These are phyloP conservation scores for Parthenolecanium corni DNA, from an alignment of 2,888 invertebrate species.

Conservation along the genomic window DNA sequence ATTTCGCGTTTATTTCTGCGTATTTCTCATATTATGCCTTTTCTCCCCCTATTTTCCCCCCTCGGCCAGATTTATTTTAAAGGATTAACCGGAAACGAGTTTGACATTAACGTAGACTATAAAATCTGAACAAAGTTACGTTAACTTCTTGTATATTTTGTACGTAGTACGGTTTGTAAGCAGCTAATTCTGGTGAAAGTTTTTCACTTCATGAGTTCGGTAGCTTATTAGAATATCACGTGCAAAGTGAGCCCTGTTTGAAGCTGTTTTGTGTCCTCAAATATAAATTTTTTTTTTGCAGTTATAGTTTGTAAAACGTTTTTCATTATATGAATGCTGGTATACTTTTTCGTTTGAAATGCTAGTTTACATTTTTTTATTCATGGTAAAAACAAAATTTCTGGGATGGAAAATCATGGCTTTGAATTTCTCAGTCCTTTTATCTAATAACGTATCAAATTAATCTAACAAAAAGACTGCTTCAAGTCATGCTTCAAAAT, in stretches of 20 bases:
- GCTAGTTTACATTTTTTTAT: no score
- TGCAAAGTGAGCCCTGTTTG: slow-evolving; percentile 9
- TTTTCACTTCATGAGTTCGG: slow-evolving; percentile 5
- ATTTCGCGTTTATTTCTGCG: no score
- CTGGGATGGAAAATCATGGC: no score
- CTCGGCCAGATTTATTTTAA: neutral
- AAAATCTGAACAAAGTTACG: neutral
- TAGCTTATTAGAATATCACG: slow-evolving; percentile 17
- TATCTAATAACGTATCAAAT: no score
- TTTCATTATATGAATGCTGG: neutral
- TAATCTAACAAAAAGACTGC: no score
- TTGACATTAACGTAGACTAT: neutral
- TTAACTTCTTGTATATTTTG: neutral
- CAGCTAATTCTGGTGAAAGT: slow-evolving; percentile 16
- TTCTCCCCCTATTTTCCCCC: neutral
- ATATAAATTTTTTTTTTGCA: no score
- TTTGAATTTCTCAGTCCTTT: no score
- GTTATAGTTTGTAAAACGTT: neutral
- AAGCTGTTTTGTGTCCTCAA: slow-evolving; percentile 3
- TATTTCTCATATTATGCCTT: neutral
- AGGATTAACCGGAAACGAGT: neutral
- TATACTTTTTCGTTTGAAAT: no score
- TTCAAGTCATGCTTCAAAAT: no score
- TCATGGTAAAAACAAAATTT: no score
- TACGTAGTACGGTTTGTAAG: neutral